Conservation (phyloP, 1,140 invertebrate genomes). For the Steinernema feltiae region DNA sequence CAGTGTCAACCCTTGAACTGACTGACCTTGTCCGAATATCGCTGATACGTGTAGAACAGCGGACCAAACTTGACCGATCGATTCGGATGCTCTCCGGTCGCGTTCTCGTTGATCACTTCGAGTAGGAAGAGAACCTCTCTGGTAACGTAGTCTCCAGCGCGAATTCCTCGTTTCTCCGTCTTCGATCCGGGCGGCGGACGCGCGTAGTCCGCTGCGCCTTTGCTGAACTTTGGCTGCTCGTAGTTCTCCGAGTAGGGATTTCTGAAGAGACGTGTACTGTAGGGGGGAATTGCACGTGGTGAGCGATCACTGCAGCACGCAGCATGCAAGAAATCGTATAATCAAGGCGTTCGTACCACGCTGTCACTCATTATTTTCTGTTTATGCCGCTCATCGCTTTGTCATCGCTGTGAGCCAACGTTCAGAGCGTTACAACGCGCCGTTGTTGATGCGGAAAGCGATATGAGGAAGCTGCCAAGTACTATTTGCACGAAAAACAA, state of each 20-base stretch:
- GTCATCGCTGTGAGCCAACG: neutral
- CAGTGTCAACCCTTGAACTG: slow-evolving; percentile 21
- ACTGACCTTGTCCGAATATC: slow-evolving; percentile 33
- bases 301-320: too few species aligned
- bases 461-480: neutral
- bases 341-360: too few species aligned
- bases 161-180: slow-evolving; percentile 74
- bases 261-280: too few species aligned
- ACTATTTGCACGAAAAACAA: too few species aligned
- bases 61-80: slow-evolving; percentile 61
- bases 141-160: slow-evolving; percentile 69
- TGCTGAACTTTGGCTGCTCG: slow-evolving; percentile 29
- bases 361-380: neutral
- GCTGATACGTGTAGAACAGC: slow-evolving; percentile 37
- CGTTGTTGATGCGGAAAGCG: neutral
- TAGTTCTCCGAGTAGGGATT: slow-evolving; percentile 39
- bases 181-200: slow-evolving; percentile 79
- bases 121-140: slow-evolving; percentile 84
- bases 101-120: slow-evolving; percentile 75
- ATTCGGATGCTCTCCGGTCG: slow-evolving; percentile 69
- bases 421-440: neutral
- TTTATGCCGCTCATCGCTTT: neutral
- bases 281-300: too few species aligned
- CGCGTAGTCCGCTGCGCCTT: slow-evolving; percentile 65
- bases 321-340: too few species aligned